Evolutionary conservation across 2,888 invertebrate genomes (phyloP).

Genomic region (Linnaemya tessellans): DNA sequence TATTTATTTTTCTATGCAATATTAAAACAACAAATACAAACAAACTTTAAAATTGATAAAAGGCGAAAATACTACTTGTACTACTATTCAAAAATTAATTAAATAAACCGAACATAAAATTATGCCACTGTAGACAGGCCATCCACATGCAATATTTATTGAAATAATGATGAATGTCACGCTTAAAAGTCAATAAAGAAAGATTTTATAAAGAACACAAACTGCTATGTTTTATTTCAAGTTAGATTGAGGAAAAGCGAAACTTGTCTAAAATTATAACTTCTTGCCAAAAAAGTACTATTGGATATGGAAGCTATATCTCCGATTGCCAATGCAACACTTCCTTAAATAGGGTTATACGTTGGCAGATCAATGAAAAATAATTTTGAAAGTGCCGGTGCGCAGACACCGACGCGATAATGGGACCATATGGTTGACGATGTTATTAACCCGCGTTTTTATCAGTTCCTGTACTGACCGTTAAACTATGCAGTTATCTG

Average conservation of each 20-base stretch:
- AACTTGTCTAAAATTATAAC: neutral
- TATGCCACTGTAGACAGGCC: constrained; percentile 67
- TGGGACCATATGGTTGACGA: too few species aligned
- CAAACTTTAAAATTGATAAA: constrained; percentile 52
- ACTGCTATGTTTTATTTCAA: constrained; percentile 66
- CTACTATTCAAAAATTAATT: constrained; percentile 50
- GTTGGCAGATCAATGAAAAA: too few species aligned
- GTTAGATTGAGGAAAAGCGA: neutral
- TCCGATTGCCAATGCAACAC: too few species aligned
- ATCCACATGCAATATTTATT: constrained; percentile 68
- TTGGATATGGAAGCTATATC: too few species aligned
- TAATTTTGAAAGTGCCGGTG: too few species aligned
- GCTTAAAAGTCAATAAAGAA: constrained; percentile 77
- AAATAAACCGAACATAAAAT: constrained; percentile 22
- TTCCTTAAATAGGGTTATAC: too few species aligned
- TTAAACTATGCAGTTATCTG: too few species aligned
- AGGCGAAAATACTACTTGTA: constrained; percentile 49
- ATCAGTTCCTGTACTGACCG: too few species aligned
- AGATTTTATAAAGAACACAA: constrained; percentile 75
- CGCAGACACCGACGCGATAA: too few species aligned
- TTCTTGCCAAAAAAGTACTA: too few species aligned
- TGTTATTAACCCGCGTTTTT: too few species aligned
- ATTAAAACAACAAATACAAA: constrained; percentile 57
- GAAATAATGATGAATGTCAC: constrained; percentile 74
- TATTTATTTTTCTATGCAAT: constrained; percentile 70